Conservation (phyloP, 2,888 invertebrate genomes). For the Drosophila leonis region DNA sequence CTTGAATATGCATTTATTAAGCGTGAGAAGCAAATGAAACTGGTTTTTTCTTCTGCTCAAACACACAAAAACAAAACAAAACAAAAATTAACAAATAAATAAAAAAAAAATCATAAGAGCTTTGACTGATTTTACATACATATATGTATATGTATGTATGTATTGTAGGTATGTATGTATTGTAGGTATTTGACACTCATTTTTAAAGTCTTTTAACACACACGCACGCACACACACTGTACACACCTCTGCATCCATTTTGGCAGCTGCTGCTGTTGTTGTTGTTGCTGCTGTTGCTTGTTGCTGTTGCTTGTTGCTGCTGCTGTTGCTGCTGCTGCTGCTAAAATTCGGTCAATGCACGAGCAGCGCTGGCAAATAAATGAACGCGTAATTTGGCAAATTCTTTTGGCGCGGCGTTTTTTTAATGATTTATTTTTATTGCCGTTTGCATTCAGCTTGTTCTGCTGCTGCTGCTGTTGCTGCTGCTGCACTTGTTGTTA, state of each 20-base stretch:
- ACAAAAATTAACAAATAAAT: background rate
- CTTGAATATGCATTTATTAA: conserved; percentile 52
- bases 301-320: conserved; percentile 14
- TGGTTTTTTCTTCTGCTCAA: conserved; percentile 4
- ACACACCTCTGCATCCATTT: conserved; percentile 77
- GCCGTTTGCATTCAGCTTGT: conserved; percentile 24
- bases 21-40: conserved; percentile 31
- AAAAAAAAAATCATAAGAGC: background rate
- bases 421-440: conserved; percentile 67
- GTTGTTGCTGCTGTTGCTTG: conserved; percentile 19
- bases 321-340: conserved; percentile 22
- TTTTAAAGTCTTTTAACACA: conserved; percentile 1
- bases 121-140: background rate
- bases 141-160: background rate
- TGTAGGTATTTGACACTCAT: background rate
- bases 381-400: conserved; percentile 51
- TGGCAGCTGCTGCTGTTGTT: conserved; percentile 31
- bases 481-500: conserved; percentile 15
- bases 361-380: conserved; percentile 41
- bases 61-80: background rate
- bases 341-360: conserved; percentile 62
- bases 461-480: background rate
- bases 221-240: conserved; percentile 13
- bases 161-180: background rate
- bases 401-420: conserved; percentile 44